Base-by-base conservation (phyloP, 2,888 invertebrate species). In the Acronicta psi region DNA sequence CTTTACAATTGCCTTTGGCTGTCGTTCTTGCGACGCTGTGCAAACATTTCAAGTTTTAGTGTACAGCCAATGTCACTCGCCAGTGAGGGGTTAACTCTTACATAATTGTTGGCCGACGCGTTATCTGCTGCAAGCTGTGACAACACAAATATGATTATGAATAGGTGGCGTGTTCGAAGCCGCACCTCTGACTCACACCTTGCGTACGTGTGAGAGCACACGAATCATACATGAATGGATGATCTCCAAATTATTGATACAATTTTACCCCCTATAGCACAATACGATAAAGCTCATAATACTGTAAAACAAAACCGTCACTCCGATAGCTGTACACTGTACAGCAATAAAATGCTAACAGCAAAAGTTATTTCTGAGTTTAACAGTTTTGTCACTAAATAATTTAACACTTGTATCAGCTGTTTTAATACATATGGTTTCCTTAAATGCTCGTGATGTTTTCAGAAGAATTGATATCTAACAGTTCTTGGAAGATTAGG, bases 51-150 rank as follows among this genome's bases (percentile, higher is more conserved):
- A 75, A 51, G 58, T 76, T 68, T 69, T 67, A 61, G 52, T n/a
- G n/a, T 61, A 60, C 63, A 60, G 18, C 37, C 66, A 67, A 65
- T 68, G 79, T 72, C 73, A 73, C 36, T 56, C 68, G 65, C 20
- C 55, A 53, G 43, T 54, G 63, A 69, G 72, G 64, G 73, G 75
- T 77, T 64, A 65, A 68, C 53, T 52, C 41, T 77, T 74, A 69
- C 55, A 67, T 80, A 72, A 79, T 54, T 65, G 61, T 65, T 61
- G 64, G 43, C 56, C 64, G 61, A 59, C 31, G 55, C 59, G 63
- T 72, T 80, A 73, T 80, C 79, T 69, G 47, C 56, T 60, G 55
- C 68, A 70, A 77, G 69, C 70, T 80, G 80, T 66, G 68, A 60
- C 72, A 79, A 78, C 50, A 76, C 51, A 55, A 61, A 52, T 57